Evolutionary conservation across 1,140 invertebrate genomes (phyloP).

Genomic region (Phenacoccus solenopsis): DNA sequence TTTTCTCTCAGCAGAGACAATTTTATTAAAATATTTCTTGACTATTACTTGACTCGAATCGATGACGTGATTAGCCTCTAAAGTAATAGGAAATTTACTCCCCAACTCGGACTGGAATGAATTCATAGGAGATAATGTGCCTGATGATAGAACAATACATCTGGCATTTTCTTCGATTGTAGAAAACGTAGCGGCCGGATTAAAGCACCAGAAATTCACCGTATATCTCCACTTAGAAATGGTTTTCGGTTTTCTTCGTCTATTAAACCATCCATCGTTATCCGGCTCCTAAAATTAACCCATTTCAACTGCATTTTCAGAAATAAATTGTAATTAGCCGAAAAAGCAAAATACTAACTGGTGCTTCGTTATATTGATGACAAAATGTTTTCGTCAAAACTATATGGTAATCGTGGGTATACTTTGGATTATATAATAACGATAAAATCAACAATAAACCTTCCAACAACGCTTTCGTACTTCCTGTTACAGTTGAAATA

Average conservation of each 20-base stretch:
- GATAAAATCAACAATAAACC: not conserved
- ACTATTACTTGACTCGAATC: constrained; percentile 66
- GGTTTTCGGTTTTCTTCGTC: not conserved
- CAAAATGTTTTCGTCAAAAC: not conserved
- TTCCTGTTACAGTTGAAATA: not conserved
- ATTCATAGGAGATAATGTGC: constrained; percentile 83
- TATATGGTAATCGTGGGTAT: not conserved
- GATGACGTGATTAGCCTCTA: constrained; percentile 93
- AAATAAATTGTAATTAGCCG: too few relatives aligned
- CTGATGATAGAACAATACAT: constrained; percentile 86
- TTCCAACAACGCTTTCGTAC: not conserved
- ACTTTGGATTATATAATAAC: not conserved
- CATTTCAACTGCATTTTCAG: not conserved
- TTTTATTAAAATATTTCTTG: constrained; percentile 28
- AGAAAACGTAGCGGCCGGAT: constrained; percentile 83
- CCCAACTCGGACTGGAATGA: constrained; percentile 80
- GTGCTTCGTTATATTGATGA: not conserved
- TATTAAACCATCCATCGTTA: not conserved
- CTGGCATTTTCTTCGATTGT: constrained; percentile 59
- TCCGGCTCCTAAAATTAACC: not conserved
- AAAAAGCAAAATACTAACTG: not conserved
- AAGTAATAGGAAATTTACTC: constrained; percentile 53
- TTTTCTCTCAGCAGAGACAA: not conserved
- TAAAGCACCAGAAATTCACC: constrained; percentile 86
- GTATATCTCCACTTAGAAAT: constrained; percentile 19